A percentile compares a stretch with the other conserved stretches of the same genome.
These are phyloP conservation scores for Lithophane leautieri DNA, from an alignment of 2,888 invertebrate genomes.

Conservation along the genomic window DNA sequence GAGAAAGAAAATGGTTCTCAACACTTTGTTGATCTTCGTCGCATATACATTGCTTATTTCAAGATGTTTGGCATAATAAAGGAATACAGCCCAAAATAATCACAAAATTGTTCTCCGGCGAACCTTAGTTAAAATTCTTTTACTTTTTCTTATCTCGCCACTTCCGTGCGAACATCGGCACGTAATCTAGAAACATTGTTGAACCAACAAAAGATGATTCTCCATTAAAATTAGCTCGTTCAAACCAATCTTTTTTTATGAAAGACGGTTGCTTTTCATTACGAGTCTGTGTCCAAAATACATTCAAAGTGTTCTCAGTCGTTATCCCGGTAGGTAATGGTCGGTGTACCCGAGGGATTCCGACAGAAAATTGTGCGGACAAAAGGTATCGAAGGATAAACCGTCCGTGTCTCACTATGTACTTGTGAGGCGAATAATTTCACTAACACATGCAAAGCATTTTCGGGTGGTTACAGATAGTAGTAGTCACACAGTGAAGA, in stretches of 20 bases:
- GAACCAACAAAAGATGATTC: constrained; percentile 62
- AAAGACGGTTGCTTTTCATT: constrained; percentile 70
- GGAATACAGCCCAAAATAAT: constrained; percentile 34
- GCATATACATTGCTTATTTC: constrained; percentile 12
- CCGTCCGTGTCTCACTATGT: constrained; percentile 40
- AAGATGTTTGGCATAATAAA: constrained; percentile 39
- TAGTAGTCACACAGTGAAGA: constrained; percentile 9
- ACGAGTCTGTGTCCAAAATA: constrained; percentile 64
- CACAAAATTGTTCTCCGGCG: constrained; percentile 31
- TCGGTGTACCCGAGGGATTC: constrained; percentile 67
- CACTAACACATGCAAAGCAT: constrained; percentile 14
- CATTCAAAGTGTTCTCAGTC: constrained; percentile 72
- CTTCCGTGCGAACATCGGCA: constrained; percentile 39
- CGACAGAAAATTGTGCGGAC: constrained; percentile 53
- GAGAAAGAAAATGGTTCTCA: neutral
- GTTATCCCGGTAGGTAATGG: constrained; percentile 72
- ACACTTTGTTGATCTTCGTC: neutral
- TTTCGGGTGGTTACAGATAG: neutral
- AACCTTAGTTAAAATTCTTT: constrained; percentile 39
- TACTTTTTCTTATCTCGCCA: constrained; percentile 45
- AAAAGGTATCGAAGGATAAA: constrained; percentile 66
- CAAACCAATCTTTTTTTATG: constrained; percentile 68
- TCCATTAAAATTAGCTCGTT: constrained; percentile 68
- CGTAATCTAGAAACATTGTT: constrained; percentile 56
- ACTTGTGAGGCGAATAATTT: constrained; percentile 37